Percentiles rank a stretch among this genome's conserved stretches.
These are phyloP conservation scores for Atta colombica DNA, from an alignment of 1,140 invertebrate genomes.

Conservation along the genomic window DNA sequence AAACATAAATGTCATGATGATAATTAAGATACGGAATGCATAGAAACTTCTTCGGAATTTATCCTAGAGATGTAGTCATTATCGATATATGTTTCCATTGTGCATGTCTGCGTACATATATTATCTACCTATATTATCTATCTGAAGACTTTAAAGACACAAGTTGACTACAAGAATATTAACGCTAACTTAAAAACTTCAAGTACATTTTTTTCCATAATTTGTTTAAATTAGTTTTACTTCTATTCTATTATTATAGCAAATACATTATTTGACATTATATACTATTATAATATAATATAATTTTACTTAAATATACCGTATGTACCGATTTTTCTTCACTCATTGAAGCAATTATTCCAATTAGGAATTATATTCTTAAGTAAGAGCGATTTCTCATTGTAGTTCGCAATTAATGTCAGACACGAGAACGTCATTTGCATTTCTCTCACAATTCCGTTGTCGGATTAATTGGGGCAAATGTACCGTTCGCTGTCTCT, in stretches of 20 bases:
- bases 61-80: not conserved
- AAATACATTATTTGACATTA: not conserved
- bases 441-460: conserved; percentile 36
- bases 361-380: conserved; percentile 28
- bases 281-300: not conserved
- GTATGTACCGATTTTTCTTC: not conserved
- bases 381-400: not conserved
- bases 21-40: conserved; percentile 11
- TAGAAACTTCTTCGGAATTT: not conserved
- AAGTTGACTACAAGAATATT: not conserved
- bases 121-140: not conserved
- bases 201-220: not conserved
- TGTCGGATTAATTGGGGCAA: conserved; percentile 47
- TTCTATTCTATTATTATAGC: not conserved
- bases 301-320: not conserved
- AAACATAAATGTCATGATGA: not conserved
- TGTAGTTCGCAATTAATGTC: not conserved
- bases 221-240: not conserved
- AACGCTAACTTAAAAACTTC: not conserved
- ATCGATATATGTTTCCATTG: not conserved
- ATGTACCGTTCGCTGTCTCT: conserved; percentile 43
- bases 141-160: not conserved
- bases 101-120: not conserved
- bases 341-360: not conserved
- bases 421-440: conserved; percentile 40